Percentiles rank a stretch among this genome's conserved stretches.
phyloP scores from a whole-genome alignment of 1,140 invertebrate genomes.

The Melipona quadrifasciata region DNA sequence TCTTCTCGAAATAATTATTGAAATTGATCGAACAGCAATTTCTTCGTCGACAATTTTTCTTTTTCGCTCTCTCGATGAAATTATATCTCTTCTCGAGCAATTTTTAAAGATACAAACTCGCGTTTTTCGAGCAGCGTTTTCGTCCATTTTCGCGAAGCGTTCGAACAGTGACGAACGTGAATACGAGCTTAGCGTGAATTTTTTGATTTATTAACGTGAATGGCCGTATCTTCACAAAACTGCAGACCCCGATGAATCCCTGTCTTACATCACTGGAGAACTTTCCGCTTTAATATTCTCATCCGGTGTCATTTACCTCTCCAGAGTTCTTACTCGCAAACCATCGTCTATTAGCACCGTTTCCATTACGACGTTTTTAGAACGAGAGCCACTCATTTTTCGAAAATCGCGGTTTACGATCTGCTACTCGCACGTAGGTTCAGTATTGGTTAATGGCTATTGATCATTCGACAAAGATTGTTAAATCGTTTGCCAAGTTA shows the following conservation, averaged over 20 bases:
- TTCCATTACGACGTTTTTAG: conserved; percentile 36
- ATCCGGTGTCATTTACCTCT: neutral
- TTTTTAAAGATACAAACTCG: too few relatives aligned
- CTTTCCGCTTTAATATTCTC: conserved; percentile 38
- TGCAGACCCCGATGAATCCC: neutral
- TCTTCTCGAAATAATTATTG: too few relatives aligned
- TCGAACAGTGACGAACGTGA: neutral
- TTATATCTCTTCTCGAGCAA: too few relatives aligned
- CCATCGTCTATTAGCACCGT: conserved; percentile 31
- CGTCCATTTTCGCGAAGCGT: too few relatives aligned
- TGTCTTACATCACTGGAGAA: neutral
- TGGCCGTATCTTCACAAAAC: conserved; percentile 1
- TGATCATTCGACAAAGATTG: neutral
- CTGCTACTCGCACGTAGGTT: neutral
- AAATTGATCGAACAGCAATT: too few relatives aligned
- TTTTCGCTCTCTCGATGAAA: too few relatives aligned
- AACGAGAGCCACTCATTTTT: neutral
- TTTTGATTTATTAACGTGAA: neutral
- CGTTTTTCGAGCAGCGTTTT: too few relatives aligned
- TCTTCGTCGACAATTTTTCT: too few relatives aligned
- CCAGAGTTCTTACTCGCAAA: conserved; percentile 14
- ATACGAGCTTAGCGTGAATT: too few relatives aligned
- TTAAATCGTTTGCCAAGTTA: too few relatives aligned
- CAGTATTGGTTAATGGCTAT: neutral
- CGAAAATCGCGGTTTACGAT: neutral